Base-by-base conservation (phyloP, 2,888 invertebrate species). In the Hololepta plana region DNA sequence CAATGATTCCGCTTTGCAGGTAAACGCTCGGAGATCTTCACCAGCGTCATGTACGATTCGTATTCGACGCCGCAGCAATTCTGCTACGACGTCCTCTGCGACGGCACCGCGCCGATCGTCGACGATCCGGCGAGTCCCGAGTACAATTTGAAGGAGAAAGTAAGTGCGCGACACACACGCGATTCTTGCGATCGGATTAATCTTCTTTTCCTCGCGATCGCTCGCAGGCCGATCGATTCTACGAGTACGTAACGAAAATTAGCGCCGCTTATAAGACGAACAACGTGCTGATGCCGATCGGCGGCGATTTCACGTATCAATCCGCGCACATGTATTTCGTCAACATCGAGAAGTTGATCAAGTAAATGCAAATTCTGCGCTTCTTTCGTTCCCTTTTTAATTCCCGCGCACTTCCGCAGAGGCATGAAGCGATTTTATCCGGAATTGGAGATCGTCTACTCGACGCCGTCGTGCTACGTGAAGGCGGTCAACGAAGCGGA, bases 11-110 rank as follows among this genome's bases (percentile, higher is more conserved):
- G n/a, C 24, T 21, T 31, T 29, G 19, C 26, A 37, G 41, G 38
- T 15, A 20, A 28, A 15, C 27, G 28, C 15, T 38, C 38, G 4
- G 32, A 39, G 28, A 28, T 41, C 14, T 41, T 81, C 51, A 72
- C 76, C 0, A 72, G 76, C 24, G 67, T 66, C 0, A 47, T 73
- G 2, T 67, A 57, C 44, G 70, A 72, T 40, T 48, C 64, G n/a
- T 75, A 75, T 52, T 64, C 64, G 29, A 66, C 73, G 0, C 81
- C 80, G 0, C 53, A 57, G 2, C 72, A 73, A 0, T 80, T 76
- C 48, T 79, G 79, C 42, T 82, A 71, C 47, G 80, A 81, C 45
- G 59, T 66, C 28, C 55, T 68, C 2, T 80, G 80, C 46, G 57
- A 52, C 15, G 70, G 70, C 40, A n/a, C n/a, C 24, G 25, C 20